These are phyloP conservation scores for Pseudococcus viburni DNA, from an alignment of 2,888 invertebrate genomes.

Conservation along the genomic window DNA sequence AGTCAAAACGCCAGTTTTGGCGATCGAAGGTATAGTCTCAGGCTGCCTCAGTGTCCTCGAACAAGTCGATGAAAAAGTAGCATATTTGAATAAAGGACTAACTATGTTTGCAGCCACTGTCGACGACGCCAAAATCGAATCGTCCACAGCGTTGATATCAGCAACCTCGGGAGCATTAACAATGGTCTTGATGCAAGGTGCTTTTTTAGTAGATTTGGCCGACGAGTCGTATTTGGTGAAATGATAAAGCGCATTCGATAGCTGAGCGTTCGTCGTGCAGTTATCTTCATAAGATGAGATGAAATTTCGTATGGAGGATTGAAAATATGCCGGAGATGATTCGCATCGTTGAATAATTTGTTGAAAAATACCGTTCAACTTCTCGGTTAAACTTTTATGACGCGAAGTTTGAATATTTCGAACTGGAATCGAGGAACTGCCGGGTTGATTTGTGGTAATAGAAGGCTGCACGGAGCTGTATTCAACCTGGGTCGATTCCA, in stretches of 20 bases:
- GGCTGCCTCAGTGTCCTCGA: not conserved
- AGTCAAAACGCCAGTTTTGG: not conserved
- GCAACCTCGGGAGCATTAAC: not conserved
- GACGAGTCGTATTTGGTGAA: not conserved
- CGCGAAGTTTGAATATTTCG: not conserved
- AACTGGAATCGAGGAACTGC: not conserved
- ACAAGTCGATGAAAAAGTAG: conserved; percentile 8
- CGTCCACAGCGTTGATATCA: not conserved
- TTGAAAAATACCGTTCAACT: not conserved
- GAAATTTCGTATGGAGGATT: not conserved
- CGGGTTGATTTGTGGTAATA: not conserved
- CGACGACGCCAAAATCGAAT: not conserved
- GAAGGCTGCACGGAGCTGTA: not conserved
- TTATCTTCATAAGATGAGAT: conserved; percentile 19
- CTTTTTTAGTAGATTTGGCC: not conserved
- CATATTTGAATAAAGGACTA: conserved; percentile 1
- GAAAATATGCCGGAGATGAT: not conserved
- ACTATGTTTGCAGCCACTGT: not conserved
- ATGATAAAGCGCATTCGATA: not conserved
- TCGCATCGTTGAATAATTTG: conserved; percentile 40
- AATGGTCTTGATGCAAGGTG: not conserved
- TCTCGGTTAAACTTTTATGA: not conserved
- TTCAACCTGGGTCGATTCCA: not conserved
- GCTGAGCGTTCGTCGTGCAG: not conserved
- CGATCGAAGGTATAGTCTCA: not conserved